Evolutionary conservation across 2,888 invertebrate species (phyloP).

Genomic region (Leucania comma): DNA sequence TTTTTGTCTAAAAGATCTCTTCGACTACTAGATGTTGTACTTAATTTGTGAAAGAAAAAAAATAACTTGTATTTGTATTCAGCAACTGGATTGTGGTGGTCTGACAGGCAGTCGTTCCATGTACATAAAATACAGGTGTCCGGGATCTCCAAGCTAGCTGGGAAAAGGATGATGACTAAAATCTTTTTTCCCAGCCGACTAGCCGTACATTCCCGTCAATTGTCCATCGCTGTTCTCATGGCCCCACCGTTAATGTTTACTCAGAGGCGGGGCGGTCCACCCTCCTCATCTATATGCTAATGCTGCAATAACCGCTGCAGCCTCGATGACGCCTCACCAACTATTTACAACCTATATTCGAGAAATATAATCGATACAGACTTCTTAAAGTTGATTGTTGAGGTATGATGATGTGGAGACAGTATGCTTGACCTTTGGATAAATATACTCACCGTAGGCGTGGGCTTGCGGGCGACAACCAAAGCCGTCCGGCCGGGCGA

Average conservation of each 20-base stretch:
- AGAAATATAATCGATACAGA: slow-evolving; percentile 49
- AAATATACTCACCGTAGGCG: too few relatives aligned
- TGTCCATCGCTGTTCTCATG: slow-evolving; percentile 34
- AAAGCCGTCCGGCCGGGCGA: too few relatives aligned
- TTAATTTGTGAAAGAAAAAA: too few relatives aligned
- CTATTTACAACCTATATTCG: slow-evolving; percentile 56
- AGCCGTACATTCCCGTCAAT: background rate
- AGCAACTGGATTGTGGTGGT: too few relatives aligned
- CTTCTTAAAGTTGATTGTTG: slow-evolving; percentile 16
- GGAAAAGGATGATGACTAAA: too few relatives aligned
- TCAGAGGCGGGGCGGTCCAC: slow-evolving; percentile 56
- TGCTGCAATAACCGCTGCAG: slow-evolving; percentile 62
- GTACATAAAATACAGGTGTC: too few relatives aligned
- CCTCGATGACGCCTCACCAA: slow-evolving; percentile 60
- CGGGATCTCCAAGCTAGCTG: too few relatives aligned
- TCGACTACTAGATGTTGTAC: too few relatives aligned
- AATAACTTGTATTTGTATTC: too few relatives aligned
- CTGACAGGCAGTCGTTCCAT: too few relatives aligned
- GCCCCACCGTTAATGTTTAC: slow-evolving; percentile 61
- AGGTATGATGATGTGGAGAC: background rate
- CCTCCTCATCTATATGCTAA: slow-evolving; percentile 69
- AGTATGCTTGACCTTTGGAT: background rate
- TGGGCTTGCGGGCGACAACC: too few relatives aligned
- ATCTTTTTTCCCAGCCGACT: background rate
- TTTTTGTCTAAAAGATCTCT: too few relatives aligned